These are phyloP conservation scores for Chroicocephalus ridibundus DNA, from an alignment of 2,113 vertebrate species.

Conservation along the genomic window DNA sequence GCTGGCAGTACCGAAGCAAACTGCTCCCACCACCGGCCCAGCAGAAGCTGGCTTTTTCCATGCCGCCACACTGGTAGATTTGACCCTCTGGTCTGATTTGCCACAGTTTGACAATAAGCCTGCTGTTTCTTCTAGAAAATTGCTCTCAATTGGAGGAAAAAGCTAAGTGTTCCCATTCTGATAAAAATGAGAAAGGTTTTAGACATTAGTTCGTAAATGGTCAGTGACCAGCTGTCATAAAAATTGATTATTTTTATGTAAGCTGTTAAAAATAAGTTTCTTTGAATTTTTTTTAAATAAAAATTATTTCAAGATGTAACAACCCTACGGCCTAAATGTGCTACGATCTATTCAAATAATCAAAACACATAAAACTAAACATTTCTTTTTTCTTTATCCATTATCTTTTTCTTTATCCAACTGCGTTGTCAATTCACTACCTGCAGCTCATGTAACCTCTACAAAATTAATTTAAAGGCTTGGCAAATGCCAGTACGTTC, in stretches of 20 bases:
- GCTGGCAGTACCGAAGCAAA: background rate
- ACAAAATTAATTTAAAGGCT: background rate
- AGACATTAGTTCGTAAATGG: background rate
- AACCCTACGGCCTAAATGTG: background rate
- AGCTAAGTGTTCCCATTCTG: background rate
- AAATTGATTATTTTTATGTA: background rate
- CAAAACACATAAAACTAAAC: background rate
- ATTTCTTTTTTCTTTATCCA: background rate
- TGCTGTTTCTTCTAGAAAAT: background rate
- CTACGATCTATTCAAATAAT: background rate
- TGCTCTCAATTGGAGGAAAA: background rate
- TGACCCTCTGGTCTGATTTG: background rate
- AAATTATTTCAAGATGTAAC: background rate
- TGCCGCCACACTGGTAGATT: rapidly evolving
- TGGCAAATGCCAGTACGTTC: background rate
- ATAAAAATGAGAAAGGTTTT: background rate
- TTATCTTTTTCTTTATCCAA: background rate
- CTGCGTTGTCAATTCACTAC: background rate
- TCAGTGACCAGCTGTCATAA: background rate
- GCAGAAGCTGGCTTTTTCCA: background rate
- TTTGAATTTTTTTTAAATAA: background rate
- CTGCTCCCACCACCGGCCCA: background rate
- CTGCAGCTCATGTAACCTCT: background rate
- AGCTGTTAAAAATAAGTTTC: background rate
- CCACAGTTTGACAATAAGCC: background rate